Base-by-base conservation (phyloP, 2,113 vertebrate genomes). In the Trochalopteron elliotii region DNA sequence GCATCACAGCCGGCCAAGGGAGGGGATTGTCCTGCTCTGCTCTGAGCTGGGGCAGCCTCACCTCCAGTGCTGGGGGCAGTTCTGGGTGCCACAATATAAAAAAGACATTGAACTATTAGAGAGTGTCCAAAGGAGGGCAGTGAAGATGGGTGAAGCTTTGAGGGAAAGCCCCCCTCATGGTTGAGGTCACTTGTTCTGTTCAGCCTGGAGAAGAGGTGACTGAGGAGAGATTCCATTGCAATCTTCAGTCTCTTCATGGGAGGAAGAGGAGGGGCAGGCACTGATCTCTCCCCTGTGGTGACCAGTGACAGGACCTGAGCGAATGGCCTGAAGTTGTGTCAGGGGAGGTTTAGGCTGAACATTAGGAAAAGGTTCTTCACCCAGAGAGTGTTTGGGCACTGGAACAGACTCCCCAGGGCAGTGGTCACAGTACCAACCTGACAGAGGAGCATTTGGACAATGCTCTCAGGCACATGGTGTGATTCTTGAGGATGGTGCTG, bases 71-170 rank as follows among this genome's bases (percentile, higher is more conserved):
- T 64, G 50, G 50, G 40, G 35, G 25, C 75, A 56, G 49, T 0
- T 31, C 1, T 49, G 49, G 42, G 35, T 47, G 25, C 3, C 24
- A 42, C 16, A 5, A 3, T 4, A 0, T 4, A 13, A 30, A 2
- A 53, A 12, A n/a, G 25, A 25, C 5, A 18, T 6, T 2, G 3
- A 80, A 22, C 2, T 31, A 1, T 22, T 22, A 1, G 57, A 56
- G 17, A 42, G 67, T 8, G 21, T 37, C 31, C 67, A 57, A 42
- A 71, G 57, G 31, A 88, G 17, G 25, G 31, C 11, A 22, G 3
- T 0, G 0, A 22, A 0, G 50, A 12, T 31, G 50, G 35, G 3
- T 2, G 6, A 56, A 64, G 14, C 12, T 35, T n/a, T 9, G 30
- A 79, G 30, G 20, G 16, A 2, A 70, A 61, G 23, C 15, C 21